Evolutionary conservation across 2,888 invertebrate species (phyloP).

Genomic region (Chloroclystis v-ata): DNA sequence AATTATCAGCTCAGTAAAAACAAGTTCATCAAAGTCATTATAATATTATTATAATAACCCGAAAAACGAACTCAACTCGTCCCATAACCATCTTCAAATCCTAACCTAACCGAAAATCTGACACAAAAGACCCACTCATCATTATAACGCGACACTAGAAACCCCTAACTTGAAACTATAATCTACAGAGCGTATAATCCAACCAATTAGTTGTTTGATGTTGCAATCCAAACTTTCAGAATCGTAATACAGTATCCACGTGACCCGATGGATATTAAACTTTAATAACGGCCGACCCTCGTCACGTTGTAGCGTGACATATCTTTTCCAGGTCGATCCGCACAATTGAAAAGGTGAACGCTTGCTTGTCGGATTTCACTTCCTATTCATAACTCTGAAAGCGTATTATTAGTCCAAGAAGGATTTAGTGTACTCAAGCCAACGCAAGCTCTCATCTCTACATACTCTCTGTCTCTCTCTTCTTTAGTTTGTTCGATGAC

Average conservation of each 20-base stretch:
- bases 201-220: constrained; percentile 17
- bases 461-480: too few relatives aligned
- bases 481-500: too few relatives aligned
- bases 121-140: neutral
- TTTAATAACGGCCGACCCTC: constrained; percentile 58
- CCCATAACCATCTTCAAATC: too few relatives aligned
- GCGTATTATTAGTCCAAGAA: constrained; percentile 16
- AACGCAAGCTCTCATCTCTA: too few relatives aligned
- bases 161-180: neutral
- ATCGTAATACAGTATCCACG: constrained; percentile 18
- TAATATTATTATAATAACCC: too few relatives aligned
- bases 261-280: constrained; percentile 46
- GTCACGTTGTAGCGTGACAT: constrained; percentile 49
- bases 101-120: neutral
- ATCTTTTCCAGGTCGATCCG: constrained; percentile 38
- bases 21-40: too few relatives aligned
- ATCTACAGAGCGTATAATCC: constrained; percentile 7
- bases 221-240: constrained; percentile 22
- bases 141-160: neutral
- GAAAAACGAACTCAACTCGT: too few relatives aligned
- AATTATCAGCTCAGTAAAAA: too few relatives aligned
- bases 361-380: constrained; percentile 30
- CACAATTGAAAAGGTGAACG: constrained; percentile 34
- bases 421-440: constrained; percentile 10
- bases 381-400: constrained; percentile 28